A percentile compares a stretch with the other conserved stretches of the same genome.
phyloP scores from a whole-genome alignment of 1,140 invertebrate genomes.

The Drosophila prosaltans region DNA sequence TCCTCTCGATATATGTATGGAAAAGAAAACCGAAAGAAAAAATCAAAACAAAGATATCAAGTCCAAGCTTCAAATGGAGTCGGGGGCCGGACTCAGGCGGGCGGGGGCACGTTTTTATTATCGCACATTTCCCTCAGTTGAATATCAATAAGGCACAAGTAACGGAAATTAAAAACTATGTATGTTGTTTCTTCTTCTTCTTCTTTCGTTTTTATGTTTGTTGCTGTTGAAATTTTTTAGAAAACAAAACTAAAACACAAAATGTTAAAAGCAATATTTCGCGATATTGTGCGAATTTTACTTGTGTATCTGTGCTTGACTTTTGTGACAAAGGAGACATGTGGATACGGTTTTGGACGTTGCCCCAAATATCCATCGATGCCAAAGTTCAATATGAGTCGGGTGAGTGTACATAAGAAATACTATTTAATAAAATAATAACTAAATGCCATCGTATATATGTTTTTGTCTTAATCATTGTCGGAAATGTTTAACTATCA shows the following conservation, averaged over 20 bases:
- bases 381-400: slow-evolving; percentile 85
- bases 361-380: slow-evolving; percentile 86
- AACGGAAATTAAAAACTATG: slow-evolving; percentile 57
- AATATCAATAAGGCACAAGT: slow-evolving; percentile 56
- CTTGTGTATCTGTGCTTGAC: slow-evolving; percentile 46
- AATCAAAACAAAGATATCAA: slow-evolving; percentile 12
- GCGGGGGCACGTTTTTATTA: slow-evolving; percentile 71
- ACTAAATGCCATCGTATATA: not conserved
- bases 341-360: slow-evolving; percentile 84
- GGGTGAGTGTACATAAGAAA: slow-evolving; percentile 83
- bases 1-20: not conserved
- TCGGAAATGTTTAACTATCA: not conserved
- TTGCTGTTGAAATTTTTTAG: slow-evolving; percentile 1
- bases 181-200: slow-evolving; percentile 18
- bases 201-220: not conserved
- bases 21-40: slow-evolving; percentile 10
- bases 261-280: slow-evolving; percentile 40
- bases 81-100: not conserved
- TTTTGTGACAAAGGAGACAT: slow-evolving; percentile 37
- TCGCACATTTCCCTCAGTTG: slow-evolving; percentile 66
- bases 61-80: slow-evolving; percentile 15
- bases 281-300: slow-evolving; percentile 39
- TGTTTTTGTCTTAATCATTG: not conserved
- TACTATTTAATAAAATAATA: not conserved
- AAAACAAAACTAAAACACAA: slow-evolving; percentile 24